Base-by-base conservation (phyloP, 1,140 invertebrate genomes). In the Dysdera silvatica region DNA sequence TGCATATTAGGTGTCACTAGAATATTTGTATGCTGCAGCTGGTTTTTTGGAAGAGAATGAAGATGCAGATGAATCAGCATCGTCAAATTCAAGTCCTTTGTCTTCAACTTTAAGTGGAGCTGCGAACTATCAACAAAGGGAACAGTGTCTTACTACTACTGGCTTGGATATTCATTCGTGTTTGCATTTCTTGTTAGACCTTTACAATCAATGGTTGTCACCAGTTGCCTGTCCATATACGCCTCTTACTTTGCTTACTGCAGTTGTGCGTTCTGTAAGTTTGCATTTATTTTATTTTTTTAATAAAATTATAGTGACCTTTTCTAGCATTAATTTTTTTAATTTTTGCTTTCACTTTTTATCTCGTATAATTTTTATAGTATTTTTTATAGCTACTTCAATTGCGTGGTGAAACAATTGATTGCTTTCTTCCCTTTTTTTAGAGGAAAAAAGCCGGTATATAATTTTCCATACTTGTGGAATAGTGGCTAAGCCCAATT, bases 101-200 rank as follows among this genome's bases (percentile, higher is more conserved):
- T 49, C 49, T 45, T 32, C 45, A 20, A 51, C 28, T 45, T 16
- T 53, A 2, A 41, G 41, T 24, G 65, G 69, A 32, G 35, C 67
- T 24, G 31, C 49, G 10, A 57, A 37, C 20, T 70, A 61, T 56
- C 64, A 69, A 23, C 54, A 66, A 32, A 58, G 68, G 51, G 69
- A 73, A 52, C 61, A 69, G 23, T 54, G 47, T 64, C 51, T 70
- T 23, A 18, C 55, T 18, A 28, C 55, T 10, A 79, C 78, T 54
- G 84, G 84, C 2, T 56, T 92, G 4, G 89, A 94, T 74, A 76
- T 92, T 6, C 85, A 87, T 70, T 92, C 89, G 8, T 94, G 90
- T 77, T 72, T 92, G n/a, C 87, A 88, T 71, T 85, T 92, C 68
- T 74, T 92, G 0, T 78, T 91, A 63, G 89, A 92, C 70, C 80